phyloP scores from a whole-genome alignment of 2,888 invertebrate genomes.

The Orchesella flavescens region DNA sequence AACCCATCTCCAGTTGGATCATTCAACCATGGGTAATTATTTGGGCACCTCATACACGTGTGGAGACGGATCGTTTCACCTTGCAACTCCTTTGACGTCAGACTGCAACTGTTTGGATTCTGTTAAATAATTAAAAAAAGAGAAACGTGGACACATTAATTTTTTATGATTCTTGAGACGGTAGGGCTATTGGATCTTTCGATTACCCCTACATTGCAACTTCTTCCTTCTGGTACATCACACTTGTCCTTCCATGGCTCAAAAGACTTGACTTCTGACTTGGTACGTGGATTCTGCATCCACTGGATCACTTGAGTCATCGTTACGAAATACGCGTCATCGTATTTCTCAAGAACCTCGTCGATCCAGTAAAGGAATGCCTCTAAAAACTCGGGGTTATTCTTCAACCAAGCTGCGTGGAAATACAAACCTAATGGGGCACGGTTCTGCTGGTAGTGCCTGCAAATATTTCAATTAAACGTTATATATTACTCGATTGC shows the following conservation, averaged over 20 bases:
- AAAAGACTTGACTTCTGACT: conserved; percentile 90
- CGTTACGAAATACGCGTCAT: conserved; percentile 94
- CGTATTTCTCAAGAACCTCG: conserved; percentile 87
- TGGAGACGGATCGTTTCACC: conserved; percentile 95
- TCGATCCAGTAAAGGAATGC: conserved; percentile 96
- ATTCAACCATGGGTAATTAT: conserved; percentile 95
- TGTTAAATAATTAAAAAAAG: conserved; percentile 34
- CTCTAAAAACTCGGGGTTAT: conserved; percentile 92
- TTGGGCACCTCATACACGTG: conserved; percentile 93
- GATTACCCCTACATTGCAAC: conserved; percentile 64
- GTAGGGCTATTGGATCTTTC: not conserved
- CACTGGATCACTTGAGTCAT: conserved; percentile 95
- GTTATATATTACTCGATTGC: no score
- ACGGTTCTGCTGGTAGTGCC: conserved; percentile 91
- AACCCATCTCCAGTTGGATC: conserved; percentile 94
- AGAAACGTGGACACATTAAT: not conserved
- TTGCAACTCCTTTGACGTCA: conserved; percentile 93
- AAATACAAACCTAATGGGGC: conserved; percentile 89
- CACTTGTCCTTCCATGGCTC: conserved; percentile 97
- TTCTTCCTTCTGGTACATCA: conserved; percentile 78
- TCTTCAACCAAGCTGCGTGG: conserved; percentile 96
- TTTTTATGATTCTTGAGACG: not conserved
- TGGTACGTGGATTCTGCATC: conserved; percentile 92
- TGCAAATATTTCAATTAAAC: conserved; percentile 14
- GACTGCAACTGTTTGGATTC: conserved; percentile 88